Conservation (phyloP, 2,797 vertebrate genomes). For the Sebastes reedi region DNA sequence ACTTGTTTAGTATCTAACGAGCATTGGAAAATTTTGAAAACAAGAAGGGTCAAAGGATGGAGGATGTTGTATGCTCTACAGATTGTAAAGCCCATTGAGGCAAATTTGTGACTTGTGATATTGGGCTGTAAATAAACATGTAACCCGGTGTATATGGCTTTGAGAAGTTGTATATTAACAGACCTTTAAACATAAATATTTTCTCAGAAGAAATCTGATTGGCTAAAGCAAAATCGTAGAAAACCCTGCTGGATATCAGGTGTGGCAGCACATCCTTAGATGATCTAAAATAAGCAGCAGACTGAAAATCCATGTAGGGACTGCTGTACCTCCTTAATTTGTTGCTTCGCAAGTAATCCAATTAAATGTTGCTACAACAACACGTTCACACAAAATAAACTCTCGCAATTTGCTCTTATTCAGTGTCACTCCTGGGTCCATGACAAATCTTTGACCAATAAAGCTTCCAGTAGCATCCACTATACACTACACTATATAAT, state of each 20-base stretch:
- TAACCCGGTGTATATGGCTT: not conserved
- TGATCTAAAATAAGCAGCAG: slow-evolving; percentile 65
- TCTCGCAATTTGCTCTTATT: not conserved
- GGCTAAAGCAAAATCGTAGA: not conserved
- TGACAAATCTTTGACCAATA: not conserved
- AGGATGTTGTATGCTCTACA: not conserved
- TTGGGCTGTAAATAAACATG: not conserved
- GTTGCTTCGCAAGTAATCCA: slow-evolving; percentile 1
- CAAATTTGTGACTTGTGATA: not conserved
- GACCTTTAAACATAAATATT: not conserved
- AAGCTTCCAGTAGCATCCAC: not conserved
- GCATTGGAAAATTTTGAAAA: not conserved
- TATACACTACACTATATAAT: not conserved
- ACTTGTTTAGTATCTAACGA: not conserved
- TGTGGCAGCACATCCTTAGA: slow-evolving; percentile 16
- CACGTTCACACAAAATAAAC: not conserved
- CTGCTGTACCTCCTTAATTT: slow-evolving; percentile 35
- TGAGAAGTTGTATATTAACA: not conserved
- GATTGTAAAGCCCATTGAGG: not conserved
- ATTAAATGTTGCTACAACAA: slow-evolving; percentile 13
- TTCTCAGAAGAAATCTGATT: not conserved
- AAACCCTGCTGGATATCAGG: slow-evolving; percentile 11
- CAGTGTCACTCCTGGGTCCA: not conserved
- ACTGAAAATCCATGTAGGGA: slow-evolving; percentile 57
- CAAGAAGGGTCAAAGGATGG: not conserved